Evolutionary conservation across 64 coral and sea anemone species (phyloP), one percentile per base, ranked within the genome.

Genomic region (Trachythela sp.): DNA sequence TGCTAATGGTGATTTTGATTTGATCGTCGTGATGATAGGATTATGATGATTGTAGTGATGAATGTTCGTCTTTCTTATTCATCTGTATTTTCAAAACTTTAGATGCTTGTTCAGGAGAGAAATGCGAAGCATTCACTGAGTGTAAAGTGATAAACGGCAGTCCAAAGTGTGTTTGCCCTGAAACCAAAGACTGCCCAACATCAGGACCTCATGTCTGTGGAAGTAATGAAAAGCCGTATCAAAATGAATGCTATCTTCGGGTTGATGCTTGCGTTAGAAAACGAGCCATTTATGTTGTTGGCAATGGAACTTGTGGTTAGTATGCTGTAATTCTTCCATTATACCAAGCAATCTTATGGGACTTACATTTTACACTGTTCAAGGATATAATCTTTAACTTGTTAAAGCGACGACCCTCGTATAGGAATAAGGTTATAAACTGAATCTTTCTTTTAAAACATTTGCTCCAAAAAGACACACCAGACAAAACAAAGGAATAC

Each of bases 301-400:
- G 83, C 10, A 86, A 91, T 42, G 93, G 93, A 56, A 11, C 59
- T 34, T 94, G 93, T 88, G 89, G 93, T 94, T 76, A 85, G 92
- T 39, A 48, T n/a, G 50, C 39, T 7, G 0, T 43, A 85, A n/a
- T n/a, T n/a, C n/a, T n/a, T n/a, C n/a, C n/a, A n/a, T n/a, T n/a
- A n/a, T n/a, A n/a, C n/a, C n/a, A n/a, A n/a, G n/a, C n/a, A n/a
- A n/a, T n/a, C n/a, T n/a, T n/a, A n/a, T n/a, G n/a, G n/a, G n/a
- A n/a, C n/a, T n/a, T n/a, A n/a, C n/a, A n/a, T n/a, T n/a, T n/a
- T n/a, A n/a, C n/a, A n/a, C n/a, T n/a, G n/a, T n/a, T n/a, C n/a
- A n/a, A n/a, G n/a, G n/a, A n/a, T n/a, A n/a, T n/a, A n/a, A n/a
- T n/a, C n/a, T n/a, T n/a, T n/a, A n/a, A n/a, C n/a, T n/a, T n/a